Base-by-base conservation (phyloP, 2,888 invertebrate species). In the Matsumyia berberina region DNA sequence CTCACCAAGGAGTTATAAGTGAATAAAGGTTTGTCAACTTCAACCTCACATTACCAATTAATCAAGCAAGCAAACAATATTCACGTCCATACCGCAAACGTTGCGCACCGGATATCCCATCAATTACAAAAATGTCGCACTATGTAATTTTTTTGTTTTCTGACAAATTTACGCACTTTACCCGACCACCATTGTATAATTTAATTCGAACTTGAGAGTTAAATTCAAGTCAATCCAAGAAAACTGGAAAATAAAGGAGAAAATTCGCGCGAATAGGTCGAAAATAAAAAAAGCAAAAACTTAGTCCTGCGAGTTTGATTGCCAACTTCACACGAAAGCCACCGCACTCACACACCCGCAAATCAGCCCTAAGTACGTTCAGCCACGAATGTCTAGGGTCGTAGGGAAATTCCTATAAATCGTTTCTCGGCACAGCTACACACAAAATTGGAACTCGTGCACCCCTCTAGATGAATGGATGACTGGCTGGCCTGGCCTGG, bases 371-470 rank as follows among this genome's bases (percentile, higher is more conserved):
- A 53, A 29, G 33, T 24, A 39, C 19, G 46, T 53, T 46, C 12
- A 46, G 35, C 29, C 60, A 49, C 49, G 24, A 64, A 29, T 29
- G 37, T 11, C 39, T 35, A 53, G 51, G 73, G 53, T 62, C 57
- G 60, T 33, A 73, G 58, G 62, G 67, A 60, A 78, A 83, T 78
- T 69, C 64, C 78, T 35, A 78, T 83, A 83, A 83, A 83, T 78
- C 67, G 78, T 62, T 57, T 6, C 82, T 55, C 72, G 58, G 55
- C 72, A 42, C 39, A 31, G 58, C 60, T 33, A 82, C 83, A 24
- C 24, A 24, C 69, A 73, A 69, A 83, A 74, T 78, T 74, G 58
- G 64, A 83, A 78, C 69, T 46, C 42, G 62, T 78, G 46, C 69
- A 74, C 78, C 78, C 64, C 64, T 24, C 24, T 53, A 53, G 66